phyloP scores from a whole-genome alignment of 2,888 invertebrate genomes.

The Noctua janthina region DNA sequence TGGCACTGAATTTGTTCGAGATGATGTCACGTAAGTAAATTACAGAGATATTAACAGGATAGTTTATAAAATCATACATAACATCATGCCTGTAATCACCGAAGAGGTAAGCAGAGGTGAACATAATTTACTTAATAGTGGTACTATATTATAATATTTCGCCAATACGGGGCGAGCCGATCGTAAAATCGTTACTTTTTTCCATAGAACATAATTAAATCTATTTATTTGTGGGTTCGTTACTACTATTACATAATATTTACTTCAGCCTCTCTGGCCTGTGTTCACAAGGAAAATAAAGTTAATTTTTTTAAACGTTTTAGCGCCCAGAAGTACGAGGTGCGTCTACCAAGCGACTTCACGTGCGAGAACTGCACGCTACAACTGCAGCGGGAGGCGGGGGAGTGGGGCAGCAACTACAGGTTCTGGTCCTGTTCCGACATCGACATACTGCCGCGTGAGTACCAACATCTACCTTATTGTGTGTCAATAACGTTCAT shows the following conservation, averaged over 20 bases:
- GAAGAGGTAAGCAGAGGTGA: not conserved
- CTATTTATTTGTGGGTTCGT: not conserved
- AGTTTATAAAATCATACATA: not conserved
- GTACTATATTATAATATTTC: no score
- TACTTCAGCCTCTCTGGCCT: not conserved
- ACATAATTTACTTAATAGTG: no score
- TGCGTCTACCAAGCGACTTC: conserved; percentile 95
- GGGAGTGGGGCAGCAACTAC: conserved; percentile 96
- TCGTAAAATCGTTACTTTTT: not conserved
- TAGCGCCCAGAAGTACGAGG: conserved; percentile 95
- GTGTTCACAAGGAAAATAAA: not conserved
- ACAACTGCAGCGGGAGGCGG: conserved; percentile 96
- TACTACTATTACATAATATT: not conserved
- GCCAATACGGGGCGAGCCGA: not conserved
- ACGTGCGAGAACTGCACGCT: conserved; percentile 96
- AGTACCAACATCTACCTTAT: conserved; percentile 53
- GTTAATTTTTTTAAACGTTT: conserved; percentile 63
- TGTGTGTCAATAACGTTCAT: not conserved
- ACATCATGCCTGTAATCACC: not conserved
- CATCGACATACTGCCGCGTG: conserved; percentile 94
- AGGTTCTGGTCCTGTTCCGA: conserved; percentile 99
- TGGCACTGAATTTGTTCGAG: conserved; percentile 94
- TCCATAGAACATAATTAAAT: not conserved
- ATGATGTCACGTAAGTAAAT: conserved; percentile 95
- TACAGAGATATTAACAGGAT: not conserved